Percentiles rank a stretch among this genome's conserved stretches.
These are phyloP conservation scores for Orthosia incerta DNA, from an alignment of 2,888 invertebrate species.

Conservation along the genomic window DNA sequence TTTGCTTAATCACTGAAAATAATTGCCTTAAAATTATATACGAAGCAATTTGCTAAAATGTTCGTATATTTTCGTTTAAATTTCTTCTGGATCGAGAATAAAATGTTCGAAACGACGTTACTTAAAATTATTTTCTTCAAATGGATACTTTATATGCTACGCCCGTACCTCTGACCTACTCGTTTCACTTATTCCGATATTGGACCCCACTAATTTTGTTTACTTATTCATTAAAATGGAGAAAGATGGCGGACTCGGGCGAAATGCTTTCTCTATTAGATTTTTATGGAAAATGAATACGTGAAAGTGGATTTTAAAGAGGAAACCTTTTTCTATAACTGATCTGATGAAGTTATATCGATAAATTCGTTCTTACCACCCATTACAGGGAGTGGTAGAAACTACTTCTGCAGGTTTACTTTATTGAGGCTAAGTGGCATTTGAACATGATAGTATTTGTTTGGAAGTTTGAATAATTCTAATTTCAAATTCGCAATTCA, in stretches of 20 bases:
- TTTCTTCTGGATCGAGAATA: conserved; percentile 74
- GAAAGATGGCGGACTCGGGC: conserved; percentile 79
- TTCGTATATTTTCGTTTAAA: conserved; percentile 72
- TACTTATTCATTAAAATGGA: conserved; percentile 90
- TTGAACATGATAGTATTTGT: not conserved
- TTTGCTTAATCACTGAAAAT: conserved; percentile 32
- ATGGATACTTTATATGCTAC: conserved; percentile 85
- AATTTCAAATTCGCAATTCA: too few relatives aligned
- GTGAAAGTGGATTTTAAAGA: conserved; percentile 74
- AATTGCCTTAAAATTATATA: conserved; percentile 30
- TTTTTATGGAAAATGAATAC: conserved; percentile 85
- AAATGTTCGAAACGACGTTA: conserved; percentile 73
- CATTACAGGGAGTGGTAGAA: conserved; percentile 35
- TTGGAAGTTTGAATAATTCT: too few relatives aligned
- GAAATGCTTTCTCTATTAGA: conserved; percentile 84
- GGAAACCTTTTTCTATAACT: conserved; percentile 66
- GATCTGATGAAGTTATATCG: conserved; percentile 57
- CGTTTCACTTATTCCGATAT: conserved; percentile 88
- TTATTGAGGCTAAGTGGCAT: conserved; percentile 8
- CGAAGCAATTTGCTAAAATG: conserved; percentile 62
- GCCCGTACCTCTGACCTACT: conserved; percentile 82
- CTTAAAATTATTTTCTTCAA: conserved; percentile 82
- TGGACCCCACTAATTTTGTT: conserved; percentile 89
- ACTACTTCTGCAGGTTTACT: conserved; percentile 25
- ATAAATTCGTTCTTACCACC: conserved; percentile 59